Evolutionary conservation across 37 sponge, comb jelly and placozoan species (phyloP).

Genomic region (Bolinopsis microptera): DNA sequence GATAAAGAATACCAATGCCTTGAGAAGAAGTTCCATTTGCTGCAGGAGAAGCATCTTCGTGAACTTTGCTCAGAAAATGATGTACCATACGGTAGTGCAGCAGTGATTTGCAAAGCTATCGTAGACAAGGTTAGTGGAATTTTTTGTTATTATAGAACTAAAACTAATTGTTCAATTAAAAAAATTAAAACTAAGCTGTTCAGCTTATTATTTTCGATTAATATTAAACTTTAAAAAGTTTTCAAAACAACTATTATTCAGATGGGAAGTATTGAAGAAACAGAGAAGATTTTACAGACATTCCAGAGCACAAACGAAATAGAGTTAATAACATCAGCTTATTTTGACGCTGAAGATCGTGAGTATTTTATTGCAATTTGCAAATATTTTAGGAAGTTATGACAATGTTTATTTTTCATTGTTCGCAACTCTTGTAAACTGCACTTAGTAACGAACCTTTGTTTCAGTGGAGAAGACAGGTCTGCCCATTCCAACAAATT

Average conservation of each 20-base stretch:
- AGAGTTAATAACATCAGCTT: constrained; percentile 19
- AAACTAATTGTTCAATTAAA: not conserved
- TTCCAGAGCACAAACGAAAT: constrained; percentile 10
- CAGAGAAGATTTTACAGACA: not conserved
- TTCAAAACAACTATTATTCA: too few relatives aligned
- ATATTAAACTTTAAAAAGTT: too few relatives aligned
- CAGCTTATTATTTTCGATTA: too few relatives aligned
- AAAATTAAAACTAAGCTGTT: too few relatives aligned
- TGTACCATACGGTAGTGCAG: constrained; percentile 2
- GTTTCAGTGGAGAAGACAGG: not conserved
- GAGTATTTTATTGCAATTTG: too few relatives aligned
- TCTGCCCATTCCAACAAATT: not conserved
- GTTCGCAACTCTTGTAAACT: too few relatives aligned
- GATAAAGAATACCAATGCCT: constrained; percentile 14
- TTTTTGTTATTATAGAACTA: not conserved
- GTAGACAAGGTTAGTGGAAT: constrained; percentile 46
- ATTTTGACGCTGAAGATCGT: constrained; percentile 51
- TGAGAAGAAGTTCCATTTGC: constrained; percentile 37
- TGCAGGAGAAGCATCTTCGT: constrained; percentile 3
- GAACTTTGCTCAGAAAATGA: constrained; percentile 1
- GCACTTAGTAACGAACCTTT: too few relatives aligned
- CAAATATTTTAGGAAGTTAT: too few relatives aligned
- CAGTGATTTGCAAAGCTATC: constrained; percentile 16
- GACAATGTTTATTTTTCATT: too few relatives aligned
- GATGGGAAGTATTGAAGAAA: not conserved